phyloP scores from a whole-genome alignment of 2,113 vertebrate species.

The Pica pica region DNA sequence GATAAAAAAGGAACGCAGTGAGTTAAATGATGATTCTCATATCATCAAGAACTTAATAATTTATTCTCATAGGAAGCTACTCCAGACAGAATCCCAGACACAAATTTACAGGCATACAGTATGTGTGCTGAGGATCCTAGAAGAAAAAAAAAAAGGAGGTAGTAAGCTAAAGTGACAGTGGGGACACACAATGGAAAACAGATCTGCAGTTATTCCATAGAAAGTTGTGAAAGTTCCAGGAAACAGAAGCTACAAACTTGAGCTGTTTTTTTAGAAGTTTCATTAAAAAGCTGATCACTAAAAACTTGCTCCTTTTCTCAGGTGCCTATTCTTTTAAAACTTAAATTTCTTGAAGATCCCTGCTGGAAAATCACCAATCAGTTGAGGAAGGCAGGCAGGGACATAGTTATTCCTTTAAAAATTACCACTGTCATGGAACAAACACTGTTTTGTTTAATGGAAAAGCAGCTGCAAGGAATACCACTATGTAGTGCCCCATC shows the following conservation, averaged over 20 bases:
- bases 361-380: not conserved
- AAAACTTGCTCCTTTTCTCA: not conserved
- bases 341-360: not conserved
- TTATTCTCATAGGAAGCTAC: not conserved
- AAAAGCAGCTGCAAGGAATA: not conserved
- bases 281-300: not conserved
- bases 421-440: not conserved
- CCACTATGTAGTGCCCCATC: accelerated
- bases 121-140: not conserved
- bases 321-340: not conserved
- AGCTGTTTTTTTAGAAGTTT: not conserved
- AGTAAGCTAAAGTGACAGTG: not conserved
- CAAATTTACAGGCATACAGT: not conserved
- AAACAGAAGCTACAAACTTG: not conserved
- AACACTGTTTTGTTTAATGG: not conserved
- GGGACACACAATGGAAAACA: not conserved
- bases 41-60: not conserved
- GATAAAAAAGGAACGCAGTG: not conserved
- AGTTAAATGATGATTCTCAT: not conserved
- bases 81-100: not conserved
- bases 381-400: not conserved
- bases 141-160: not conserved
- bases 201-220: not conserved
- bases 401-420: not conserved
- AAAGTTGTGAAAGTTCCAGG: not conserved